Base-by-base conservation (phyloP, 2,888 invertebrate genomes). In the Epirrita christyi region DNA sequence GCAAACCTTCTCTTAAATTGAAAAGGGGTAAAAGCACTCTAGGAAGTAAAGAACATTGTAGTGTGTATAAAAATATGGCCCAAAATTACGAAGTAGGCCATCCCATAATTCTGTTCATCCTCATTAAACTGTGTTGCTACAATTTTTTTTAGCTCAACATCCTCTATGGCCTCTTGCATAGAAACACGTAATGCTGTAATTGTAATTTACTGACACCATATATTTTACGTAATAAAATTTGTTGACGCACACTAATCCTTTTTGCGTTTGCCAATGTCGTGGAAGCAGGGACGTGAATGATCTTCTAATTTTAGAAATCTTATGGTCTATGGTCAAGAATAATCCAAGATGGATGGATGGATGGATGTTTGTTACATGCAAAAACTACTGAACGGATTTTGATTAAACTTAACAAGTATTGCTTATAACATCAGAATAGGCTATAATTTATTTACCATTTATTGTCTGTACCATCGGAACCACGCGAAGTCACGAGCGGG, bases 91-190 rank as follows among this genome's bases (percentile, higher is more conserved):
- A 71, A 80, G 74, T 78, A 76, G 76, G 73, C 67, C 80, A 73
- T 52, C 69, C 72, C 75, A 77, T 80, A 89, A 90, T 91, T 90
- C 81, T 72, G 75, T 57, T 85, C 90, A 78, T 92, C 92, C 92
- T 92, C 89, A 92, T 92, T 92, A 92, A 80, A 73, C 75, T 78
- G 68, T 77, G 71, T 77, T 21, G 80, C 76, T 77, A 74, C 81
- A 83, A 81, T 83, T 84, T 85, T 85, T 81, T 85, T 85, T 81
- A 81, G 78, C 62, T 71, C 72, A 72, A 83, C 88, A 83, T 90
- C 91, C 90, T 87, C 75, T 80, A 75, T 72, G 72, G 71, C 70
- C 75, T 80, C 80, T 78, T 75, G 61, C 65, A 71, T 73, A 68
- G 67, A 67, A 61, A 68, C 67, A 61, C 56, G 64, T 73, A 75